These are phyloP conservation scores for Myotis findleyi DNA, from an alignment of 2,797 vertebrate genomes.

Conservation along the genomic window DNA sequence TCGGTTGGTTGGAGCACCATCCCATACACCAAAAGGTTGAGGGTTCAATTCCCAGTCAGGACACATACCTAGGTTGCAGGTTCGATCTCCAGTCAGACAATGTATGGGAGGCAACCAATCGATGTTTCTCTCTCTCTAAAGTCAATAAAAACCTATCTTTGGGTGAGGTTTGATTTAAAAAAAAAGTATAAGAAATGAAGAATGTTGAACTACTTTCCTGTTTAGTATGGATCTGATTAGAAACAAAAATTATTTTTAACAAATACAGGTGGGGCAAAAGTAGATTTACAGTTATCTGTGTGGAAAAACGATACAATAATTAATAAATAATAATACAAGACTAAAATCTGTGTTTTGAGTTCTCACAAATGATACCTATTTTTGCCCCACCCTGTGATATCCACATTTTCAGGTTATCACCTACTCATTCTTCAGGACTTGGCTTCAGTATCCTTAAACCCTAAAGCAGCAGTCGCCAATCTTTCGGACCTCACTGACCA, in stretches of 20 bases:
- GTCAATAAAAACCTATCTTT: not conserved
- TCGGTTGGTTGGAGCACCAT: not conserved
- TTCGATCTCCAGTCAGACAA: not conserved
- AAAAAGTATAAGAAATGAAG: not conserved
- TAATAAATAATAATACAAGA: not conserved
- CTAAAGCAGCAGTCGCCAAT: too few relatives aligned
- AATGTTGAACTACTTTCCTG: not conserved
- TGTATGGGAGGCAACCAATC: not conserved
- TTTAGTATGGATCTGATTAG: not conserved
- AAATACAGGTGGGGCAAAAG: not conserved
- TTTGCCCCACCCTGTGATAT: not conserved
- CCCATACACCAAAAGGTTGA: not conserved
- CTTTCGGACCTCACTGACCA: too few relatives aligned
- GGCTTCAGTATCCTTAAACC: not conserved
- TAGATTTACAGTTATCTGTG: not conserved
- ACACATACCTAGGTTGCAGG: not conserved
- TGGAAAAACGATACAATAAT: not conserved
- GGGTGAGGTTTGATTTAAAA: not conserved
- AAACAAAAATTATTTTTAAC: slow-evolving; percentile 45
- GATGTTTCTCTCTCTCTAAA: not conserved
- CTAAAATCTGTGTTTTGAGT: not conserved
- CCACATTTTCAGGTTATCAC: not conserved
- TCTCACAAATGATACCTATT: not conserved
- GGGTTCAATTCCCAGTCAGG: not conserved
- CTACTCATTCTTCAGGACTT: not conserved